A percentile compares a stretch with the other conserved stretches of the same genome.
Conservation (phyloP, 2,888 invertebrate genomes). For the Cryptosula pallasiana region DNA sequence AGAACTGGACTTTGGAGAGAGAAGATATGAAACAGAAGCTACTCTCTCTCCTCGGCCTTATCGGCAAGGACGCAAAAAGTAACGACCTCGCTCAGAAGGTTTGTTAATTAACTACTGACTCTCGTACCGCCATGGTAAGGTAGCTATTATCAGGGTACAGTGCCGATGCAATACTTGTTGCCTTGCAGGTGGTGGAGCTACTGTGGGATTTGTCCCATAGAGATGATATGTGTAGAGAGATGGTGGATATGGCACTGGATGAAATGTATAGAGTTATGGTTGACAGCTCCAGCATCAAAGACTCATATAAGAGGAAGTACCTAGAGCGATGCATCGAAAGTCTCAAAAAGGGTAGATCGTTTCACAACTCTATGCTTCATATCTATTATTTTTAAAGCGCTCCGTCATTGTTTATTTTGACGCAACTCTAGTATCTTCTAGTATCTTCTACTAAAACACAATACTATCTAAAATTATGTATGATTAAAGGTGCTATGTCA, state of each 20-base stretch:
- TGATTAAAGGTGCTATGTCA: no score
- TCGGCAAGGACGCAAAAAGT: constrained; percentile 53
- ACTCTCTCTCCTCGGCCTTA: constrained; percentile 54
- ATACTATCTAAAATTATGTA: no score
- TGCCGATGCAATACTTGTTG: not conserved
- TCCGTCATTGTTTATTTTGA: no score
- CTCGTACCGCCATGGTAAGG: no score
- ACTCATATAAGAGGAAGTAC: constrained; percentile 53
- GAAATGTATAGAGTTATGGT: constrained; percentile 55
- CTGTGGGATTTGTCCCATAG: constrained; percentile 56
- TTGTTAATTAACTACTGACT: no score
- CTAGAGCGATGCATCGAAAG: constrained; percentile 56
- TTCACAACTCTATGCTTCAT: no score
- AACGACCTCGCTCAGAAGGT: constrained; percentile 14
- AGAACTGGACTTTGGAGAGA: constrained; percentile 54
- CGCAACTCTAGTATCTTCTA: no score
- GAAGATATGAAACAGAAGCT: constrained; percentile 54
- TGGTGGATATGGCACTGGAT: constrained; percentile 54
- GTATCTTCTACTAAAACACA: no score
- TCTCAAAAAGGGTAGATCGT: constrained; percentile 52
- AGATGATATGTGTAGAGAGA: constrained; percentile 49
- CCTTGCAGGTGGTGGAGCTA: constrained; percentile 51
- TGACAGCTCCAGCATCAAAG: constrained; percentile 53
- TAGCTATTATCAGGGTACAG: no score
- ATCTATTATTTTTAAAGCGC: no score